Conservation (phyloP, 2,797 vertebrate species). For the Threskiornis aethiopicus region DNA sequence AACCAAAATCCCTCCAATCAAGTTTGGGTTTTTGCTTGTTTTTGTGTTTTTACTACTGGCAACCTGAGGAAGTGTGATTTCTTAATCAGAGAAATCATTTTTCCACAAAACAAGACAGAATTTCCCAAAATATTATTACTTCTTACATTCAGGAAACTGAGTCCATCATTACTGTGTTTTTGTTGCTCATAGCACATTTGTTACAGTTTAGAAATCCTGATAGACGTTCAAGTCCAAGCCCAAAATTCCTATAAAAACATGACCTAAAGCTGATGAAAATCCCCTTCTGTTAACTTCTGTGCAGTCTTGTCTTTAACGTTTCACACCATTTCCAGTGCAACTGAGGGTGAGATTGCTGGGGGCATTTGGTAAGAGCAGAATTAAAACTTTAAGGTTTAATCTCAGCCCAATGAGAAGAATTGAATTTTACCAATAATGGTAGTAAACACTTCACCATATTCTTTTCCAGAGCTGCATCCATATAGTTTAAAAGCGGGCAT, state of each 20-base stretch:
- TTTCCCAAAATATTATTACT: background rate
- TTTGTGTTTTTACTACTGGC: background rate
- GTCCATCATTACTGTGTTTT: background rate
- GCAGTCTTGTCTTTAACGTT: background rate
- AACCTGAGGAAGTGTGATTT: background rate
- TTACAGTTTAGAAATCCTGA: background rate
- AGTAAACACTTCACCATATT: background rate
- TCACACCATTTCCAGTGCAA: background rate
- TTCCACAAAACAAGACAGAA: background rate
- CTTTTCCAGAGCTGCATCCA: background rate
- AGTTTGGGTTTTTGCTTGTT: accelerated
- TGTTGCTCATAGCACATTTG: background rate
- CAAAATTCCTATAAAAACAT: background rate
- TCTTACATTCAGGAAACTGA: background rate
- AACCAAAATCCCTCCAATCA: accelerated
- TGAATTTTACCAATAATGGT: background rate
- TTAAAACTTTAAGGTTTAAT: background rate
- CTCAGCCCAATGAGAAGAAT: background rate
- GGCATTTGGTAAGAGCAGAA: background rate
- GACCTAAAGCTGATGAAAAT: background rate
- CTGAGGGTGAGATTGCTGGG: background rate
- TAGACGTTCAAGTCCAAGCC: background rate
- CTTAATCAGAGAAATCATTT: background rate
- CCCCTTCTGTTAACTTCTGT: background rate
- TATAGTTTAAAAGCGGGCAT: background rate